Base-by-base conservation (phyloP, 2,888 invertebrate species). In the Patella depressa region DNA sequence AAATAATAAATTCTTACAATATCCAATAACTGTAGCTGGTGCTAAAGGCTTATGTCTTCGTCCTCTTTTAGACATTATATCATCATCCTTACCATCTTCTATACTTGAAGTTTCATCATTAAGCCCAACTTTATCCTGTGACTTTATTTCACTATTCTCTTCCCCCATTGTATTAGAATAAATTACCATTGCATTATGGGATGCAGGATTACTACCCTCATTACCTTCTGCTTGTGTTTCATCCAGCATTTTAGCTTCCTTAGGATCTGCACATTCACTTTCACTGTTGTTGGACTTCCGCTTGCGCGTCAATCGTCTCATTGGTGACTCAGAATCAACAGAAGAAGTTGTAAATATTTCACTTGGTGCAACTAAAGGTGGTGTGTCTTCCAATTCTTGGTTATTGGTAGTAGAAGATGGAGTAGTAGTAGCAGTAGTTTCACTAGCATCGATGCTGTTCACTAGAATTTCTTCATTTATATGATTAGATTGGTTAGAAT, bases 211-310 rank as follows among this genome's bases (percentile, higher is more conserved):
- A 45, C 75, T 75, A 12, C 34, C 74, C 14, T 65, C 71, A 29
- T 53, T 54, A 29, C 73, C 69, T 4, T 73, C 77, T 29, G 57
- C 69, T 4, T 65, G n/a, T 3, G 19, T 65, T 14, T 72, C 72
- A n/a, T 17, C 53, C n/a, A 24, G 14, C 54, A 73, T 24, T 17
- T n/a, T 54, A 15, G 54, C n/a, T 55, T 55, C 54, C 17, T 53
- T 55, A 53, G 73, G n/a, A 53, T 73, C 73, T 19, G 53, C 57
- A 54, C 57, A 53, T n/a, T 80, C 80, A 24, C 78, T 78, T 71
- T 80, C 80, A 75, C 80, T 80, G n/a, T 79, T 72, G 29, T 73
- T 78, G 12, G 80, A 80, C 34, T 78, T 80, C 34, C 80, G 75
- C 76, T 80, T 80, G 55, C 80, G 73, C 2, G 77, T 78, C 17